Evolutionary conservation across 2,888 invertebrate genomes (phyloP), one percentile per base, ranked within the genome.

Genomic region (Heliconius ismenius): DNA sequence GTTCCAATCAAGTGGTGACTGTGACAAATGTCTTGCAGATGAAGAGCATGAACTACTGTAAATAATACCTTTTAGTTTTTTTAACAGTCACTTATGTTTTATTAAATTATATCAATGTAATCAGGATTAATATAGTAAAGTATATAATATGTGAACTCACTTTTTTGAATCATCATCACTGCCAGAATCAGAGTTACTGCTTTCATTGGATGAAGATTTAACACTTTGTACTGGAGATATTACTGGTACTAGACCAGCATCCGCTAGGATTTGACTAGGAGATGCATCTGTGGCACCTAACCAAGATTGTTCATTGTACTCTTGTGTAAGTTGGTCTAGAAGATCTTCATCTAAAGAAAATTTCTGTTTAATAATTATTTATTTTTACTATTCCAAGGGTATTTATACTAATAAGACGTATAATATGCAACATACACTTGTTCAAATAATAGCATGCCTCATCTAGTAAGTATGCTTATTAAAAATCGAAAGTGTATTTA

Each of bases 121-220:
- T 21, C 7, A 0, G 9, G 32, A 36, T 32, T 4, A 36, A 7
- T 21, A 65, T 64, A n/a, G 65, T 39, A 39, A 65, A 39, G 11
- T 21, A 36, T 32, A 21, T n/a, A 39, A 24, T 24, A 24, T 39
- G 39, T 67, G 1, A 67, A 43, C 83, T 84, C 85, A 93, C 93
- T 91, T 93, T 83, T 92, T 94, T 49, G 89, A 91, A 80, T 94
- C 94, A 91, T 94, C 94, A 80, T 94, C 94, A 86, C 94, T 94
- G 58, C 94, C 90, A 26, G 93, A 94, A 83, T 94, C 94, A 4
- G 92, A 92, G 78, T 84, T 90, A 79, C 93, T 91, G 80, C 90
- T 93, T 72, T 88, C 88, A 80, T 88, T 89, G 18, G 88, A 87
- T 21, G 92, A 92, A 36, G 92, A 92, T 78, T 92, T 91, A 32